Percentiles rank a stretch among this genome's conserved stretches.
Conservation (phyloP, 2,113 vertebrate genomes). For the Chaetodon trifascialis region DNA sequence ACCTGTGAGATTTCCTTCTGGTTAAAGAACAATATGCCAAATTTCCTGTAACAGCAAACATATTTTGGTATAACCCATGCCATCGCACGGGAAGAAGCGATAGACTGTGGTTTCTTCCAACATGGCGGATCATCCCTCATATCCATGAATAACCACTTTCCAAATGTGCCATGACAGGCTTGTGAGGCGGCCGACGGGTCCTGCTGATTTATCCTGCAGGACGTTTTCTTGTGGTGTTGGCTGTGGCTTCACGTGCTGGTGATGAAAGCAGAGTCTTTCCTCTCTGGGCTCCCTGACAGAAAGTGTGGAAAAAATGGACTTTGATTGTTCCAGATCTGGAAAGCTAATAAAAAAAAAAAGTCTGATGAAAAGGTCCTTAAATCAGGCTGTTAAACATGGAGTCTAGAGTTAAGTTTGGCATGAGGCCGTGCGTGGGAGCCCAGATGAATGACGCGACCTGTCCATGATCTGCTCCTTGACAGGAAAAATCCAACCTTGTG, state of each 20-base stretch:
- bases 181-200: background rate
- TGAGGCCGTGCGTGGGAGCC: background rate
- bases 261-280: slow-evolving; percentile 24
- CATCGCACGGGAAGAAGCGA: background rate
- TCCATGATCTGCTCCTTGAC: background rate
- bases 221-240: background rate
- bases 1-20: background rate
- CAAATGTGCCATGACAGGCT: slow-evolving; percentile 37
- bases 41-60: slow-evolving; percentile 15
- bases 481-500: slow-evolving; percentile 53
- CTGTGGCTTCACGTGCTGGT: slow-evolving; percentile 2
- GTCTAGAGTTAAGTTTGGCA: background rate
- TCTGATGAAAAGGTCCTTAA: background rate
- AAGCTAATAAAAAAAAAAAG: background rate
- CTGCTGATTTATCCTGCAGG: slow-evolving; percentile 28
- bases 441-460: background rate
- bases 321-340: background rate
- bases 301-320: background rate
- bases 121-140: slow-evolving; percentile 40
- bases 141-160: slow-evolving; percentile 21
- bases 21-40: background rate
- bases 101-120: slow-evolving; percentile 25
- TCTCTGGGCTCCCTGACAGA: background rate
- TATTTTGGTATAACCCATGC: background rate
- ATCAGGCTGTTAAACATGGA: background rate